phyloP scores from a whole-genome alignment of 2,888 invertebrate genomes.

The Agrochola lota region DNA sequence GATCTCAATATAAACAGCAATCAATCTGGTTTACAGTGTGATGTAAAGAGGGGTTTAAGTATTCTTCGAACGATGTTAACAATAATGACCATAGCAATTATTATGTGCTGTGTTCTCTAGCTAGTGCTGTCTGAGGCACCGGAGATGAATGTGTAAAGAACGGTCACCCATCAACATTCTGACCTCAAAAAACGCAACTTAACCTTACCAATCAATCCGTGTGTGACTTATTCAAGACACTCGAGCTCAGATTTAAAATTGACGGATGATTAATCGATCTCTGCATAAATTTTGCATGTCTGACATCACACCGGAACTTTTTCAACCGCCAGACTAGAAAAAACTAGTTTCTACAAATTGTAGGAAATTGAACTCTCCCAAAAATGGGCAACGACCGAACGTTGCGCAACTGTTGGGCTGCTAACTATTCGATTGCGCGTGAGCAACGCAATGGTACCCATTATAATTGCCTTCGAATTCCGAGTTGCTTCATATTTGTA shows the following conservation, averaged over 20 bases:
- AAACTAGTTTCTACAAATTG: conserved; percentile 36
- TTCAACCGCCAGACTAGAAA: conserved; percentile 7
- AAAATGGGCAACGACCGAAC: conserved; percentile 46
- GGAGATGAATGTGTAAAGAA: background rate
- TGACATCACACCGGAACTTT: conserved; percentile 48
- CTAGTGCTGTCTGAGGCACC: too few species aligned
- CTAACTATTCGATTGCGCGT: conserved; percentile 49
- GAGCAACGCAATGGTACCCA: conserved; percentile 42
- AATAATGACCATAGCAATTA: too few species aligned
- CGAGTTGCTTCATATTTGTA: conserved; percentile 53
- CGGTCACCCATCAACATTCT: background rate
- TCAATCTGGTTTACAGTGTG: background rate
- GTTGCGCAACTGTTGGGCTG: conserved; percentile 48
- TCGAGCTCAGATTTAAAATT: background rate
- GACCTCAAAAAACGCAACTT: background rate
- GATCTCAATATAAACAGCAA: background rate
- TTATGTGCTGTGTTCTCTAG: too few species aligned
- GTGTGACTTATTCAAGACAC: background rate
- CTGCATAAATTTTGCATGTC: conserved; percentile 44
- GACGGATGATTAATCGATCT: background rate
- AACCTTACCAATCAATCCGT: background rate
- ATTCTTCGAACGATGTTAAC: background rate
- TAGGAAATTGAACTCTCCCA: conserved; percentile 26
- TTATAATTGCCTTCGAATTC: conserved; percentile 59
- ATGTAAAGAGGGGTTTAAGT: background rate